These are phyloP conservation scores for Diploptera punctata DNA, from an alignment of 2,888 invertebrate species.

Conservation along the genomic window DNA sequence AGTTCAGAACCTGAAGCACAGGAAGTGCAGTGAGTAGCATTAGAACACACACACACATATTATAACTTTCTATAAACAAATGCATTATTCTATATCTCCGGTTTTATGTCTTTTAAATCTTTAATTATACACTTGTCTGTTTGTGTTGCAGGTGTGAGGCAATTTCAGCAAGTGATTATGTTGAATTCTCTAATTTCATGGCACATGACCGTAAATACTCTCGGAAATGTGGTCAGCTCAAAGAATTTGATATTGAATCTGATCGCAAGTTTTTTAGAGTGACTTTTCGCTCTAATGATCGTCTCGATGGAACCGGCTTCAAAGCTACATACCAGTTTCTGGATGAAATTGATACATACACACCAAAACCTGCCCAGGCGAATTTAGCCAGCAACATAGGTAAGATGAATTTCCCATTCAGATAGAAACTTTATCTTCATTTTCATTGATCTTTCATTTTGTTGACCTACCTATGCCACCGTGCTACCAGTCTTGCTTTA, in stretches of 20 bases:
- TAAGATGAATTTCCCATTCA: too few relatives aligned
- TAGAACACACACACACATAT: too few relatives aligned
- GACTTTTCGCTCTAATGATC: slow-evolving; percentile 92
- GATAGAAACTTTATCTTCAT: too few relatives aligned
- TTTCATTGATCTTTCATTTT: too few relatives aligned
- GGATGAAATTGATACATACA: slow-evolving; percentile 68
- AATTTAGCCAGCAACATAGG: slow-evolving; percentile 30
- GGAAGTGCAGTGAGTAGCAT: too few relatives aligned
- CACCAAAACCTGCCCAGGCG: slow-evolving; percentile 54
- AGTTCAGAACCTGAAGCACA: too few relatives aligned
- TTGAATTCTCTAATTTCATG: slow-evolving; percentile 95
- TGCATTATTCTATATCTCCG: too few relatives aligned
- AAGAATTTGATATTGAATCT: slow-evolving; percentile 82
- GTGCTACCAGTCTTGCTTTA: too few relatives aligned
- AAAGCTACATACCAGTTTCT: slow-evolving; percentile 89
- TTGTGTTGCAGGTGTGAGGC: slow-evolving; percentile 92
- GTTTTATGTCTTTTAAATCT: too few relatives aligned
- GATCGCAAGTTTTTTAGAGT: slow-evolving; percentile 94
- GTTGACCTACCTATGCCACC: too few relatives aligned
- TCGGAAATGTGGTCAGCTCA: slow-evolving; percentile 86
- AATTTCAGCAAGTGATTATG: slow-evolving; percentile 91
- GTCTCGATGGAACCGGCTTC: slow-evolving; percentile 94
- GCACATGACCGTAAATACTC: slow-evolving; percentile 88
- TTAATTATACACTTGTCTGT: too few relatives aligned
- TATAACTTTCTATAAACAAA: too few relatives aligned